phyloP scores from a whole-genome alignment of 2,113 vertebrate genomes.

The Isurus oxyrinchus region DNA sequence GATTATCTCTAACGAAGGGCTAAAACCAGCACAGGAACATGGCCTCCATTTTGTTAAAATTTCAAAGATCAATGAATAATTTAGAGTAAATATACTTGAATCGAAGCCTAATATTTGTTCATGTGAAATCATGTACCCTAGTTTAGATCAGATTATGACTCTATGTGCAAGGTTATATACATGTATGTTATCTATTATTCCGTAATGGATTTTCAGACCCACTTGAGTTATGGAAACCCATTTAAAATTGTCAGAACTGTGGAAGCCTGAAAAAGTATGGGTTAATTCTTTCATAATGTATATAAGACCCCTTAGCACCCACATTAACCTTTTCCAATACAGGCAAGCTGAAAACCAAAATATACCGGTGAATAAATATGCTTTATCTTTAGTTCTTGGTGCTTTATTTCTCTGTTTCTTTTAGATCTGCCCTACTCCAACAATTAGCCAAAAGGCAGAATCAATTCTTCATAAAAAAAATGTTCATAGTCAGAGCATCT shows the following conservation, averaged over 20 bases:
- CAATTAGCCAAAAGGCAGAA: background rate
- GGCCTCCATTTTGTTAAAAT: background rate
- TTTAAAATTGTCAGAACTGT: background rate
- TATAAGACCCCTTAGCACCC: background rate
- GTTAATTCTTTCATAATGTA: background rate
- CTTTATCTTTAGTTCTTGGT: background rate
- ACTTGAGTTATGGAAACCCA: background rate
- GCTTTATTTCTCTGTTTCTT: too few relatives aligned
- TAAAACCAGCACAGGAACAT: background rate
- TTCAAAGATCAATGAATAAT: background rate
- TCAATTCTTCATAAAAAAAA: background rate
- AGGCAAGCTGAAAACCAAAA: background rate
- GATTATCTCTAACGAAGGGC: background rate
- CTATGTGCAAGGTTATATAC: too few relatives aligned
- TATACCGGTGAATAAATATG: background rate
- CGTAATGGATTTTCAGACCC: background rate
- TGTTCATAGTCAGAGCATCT: too few relatives aligned
- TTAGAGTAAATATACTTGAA: background rate
- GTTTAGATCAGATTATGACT: background rate
- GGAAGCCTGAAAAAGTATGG: background rate
- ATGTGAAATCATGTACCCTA: background rate
- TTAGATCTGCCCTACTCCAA: background rate
- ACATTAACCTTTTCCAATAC: background rate
- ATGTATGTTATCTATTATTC: background rate
- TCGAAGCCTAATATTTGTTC: background rate